phyloP scores from a whole-genome alignment of 2,113 vertebrate species.

The Polyodon spathula region DNA sequence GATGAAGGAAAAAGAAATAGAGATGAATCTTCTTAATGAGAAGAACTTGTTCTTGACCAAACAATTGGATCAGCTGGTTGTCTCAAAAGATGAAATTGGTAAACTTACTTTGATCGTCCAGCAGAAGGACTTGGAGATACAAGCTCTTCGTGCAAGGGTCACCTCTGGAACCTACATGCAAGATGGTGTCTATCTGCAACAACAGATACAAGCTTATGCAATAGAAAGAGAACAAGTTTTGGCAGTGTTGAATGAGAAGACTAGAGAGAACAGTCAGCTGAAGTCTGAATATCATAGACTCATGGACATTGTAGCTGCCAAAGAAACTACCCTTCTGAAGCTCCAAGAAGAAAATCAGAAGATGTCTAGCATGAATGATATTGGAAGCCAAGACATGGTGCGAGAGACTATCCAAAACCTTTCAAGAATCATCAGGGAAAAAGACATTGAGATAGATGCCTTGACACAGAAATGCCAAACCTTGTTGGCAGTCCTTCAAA shows the following conservation, averaged over 20 bases:
- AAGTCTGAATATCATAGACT: conserved; percentile 82
- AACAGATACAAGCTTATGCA: conserved; percentile 80
- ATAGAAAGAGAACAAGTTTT: conserved; percentile 82
- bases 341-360: conserved; percentile 86
- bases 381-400: conserved; percentile 87
- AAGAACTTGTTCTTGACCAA: conserved; percentile 78
- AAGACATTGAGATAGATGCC: conserved; percentile 95
- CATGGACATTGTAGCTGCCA: conserved; percentile 82
- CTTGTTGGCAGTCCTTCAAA: conserved; percentile 77
- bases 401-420: conserved; percentile 94
- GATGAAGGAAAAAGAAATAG: conserved; percentile 85
- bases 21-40: conserved; percentile 86
- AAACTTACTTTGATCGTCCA: conserved; percentile 82
- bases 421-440: conserved; percentile 91
- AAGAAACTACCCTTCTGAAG: conserved; percentile 78
- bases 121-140: conserved; percentile 89
- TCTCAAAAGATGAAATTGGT: conserved; percentile 77
- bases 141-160: conserved; percentile 75
- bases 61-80: conserved; percentile 75
- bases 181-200: conserved; percentile 75
- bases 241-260: conserved; percentile 86
- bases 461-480: conserved; percentile 94
- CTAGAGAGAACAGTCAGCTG: conserved; percentile 84
- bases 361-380: conserved; percentile 65
- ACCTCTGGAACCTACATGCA: conserved; percentile 64